Percentiles rank a stretch among this genome's conserved stretches.
These are phyloP conservation scores for Lasioglossum vierecki DNA, from an alignment of 2,888 invertebrate genomes.

Conservation along the genomic window DNA sequence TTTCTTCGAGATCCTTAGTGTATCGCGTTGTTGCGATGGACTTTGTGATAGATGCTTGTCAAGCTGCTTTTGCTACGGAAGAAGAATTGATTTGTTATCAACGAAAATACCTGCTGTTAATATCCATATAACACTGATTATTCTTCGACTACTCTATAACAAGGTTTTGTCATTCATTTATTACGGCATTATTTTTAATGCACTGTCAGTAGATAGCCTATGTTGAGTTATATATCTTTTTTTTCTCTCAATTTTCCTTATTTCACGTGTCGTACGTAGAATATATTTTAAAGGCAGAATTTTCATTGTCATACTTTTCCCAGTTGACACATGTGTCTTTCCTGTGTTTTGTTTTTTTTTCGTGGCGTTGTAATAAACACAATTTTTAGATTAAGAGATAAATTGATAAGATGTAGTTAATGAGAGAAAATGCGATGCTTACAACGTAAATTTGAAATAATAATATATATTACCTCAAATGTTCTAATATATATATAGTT, in stretches of 20 bases:
- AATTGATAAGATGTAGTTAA: neutral
- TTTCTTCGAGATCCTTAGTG: conserved; percentile 50
- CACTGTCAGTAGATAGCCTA: conserved; percentile 31
- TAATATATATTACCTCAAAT: neutral
- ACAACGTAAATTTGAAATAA: neutral
- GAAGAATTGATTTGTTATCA: conserved; percentile 31
- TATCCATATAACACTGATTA: conserved; percentile 50
- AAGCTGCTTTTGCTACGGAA: conserved; percentile 23
- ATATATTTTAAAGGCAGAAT: neutral
- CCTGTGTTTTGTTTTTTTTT: conserved; percentile 26
- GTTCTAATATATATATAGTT: neutral
- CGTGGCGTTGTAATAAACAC: conserved; percentile 29
- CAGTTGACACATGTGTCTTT: conserved; percentile 36
- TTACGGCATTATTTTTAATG: conserved; percentile 40
- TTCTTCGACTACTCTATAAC: conserved; percentile 31
- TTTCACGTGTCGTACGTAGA: neutral
- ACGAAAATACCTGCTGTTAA: conserved; percentile 46
- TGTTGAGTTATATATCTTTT: neutral
- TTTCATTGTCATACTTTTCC: neutral
- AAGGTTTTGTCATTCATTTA: conserved; percentile 51
- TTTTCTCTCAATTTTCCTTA: conserved; percentile 23
- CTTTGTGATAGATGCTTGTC: conserved; percentile 40
- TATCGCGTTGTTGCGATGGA: conserved; percentile 50
- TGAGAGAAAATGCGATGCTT: neutral
- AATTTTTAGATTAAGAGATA: conserved; percentile 7